Conservation (phyloP, 2,113 vertebrate species). For the Rhynchopsitta pachyrhyncha region DNA sequence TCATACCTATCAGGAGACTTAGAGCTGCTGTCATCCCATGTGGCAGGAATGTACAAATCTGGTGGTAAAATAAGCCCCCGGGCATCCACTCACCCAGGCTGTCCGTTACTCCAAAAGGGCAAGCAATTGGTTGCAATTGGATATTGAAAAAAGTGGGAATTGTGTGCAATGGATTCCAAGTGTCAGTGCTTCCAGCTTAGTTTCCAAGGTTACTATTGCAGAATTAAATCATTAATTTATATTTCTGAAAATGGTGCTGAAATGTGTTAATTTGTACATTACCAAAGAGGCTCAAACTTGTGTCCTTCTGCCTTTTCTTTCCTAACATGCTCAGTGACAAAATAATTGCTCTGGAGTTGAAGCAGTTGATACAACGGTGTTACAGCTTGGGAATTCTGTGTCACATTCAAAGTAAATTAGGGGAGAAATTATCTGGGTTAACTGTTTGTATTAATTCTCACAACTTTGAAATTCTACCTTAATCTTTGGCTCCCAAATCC, state of each 20-base stretch:
- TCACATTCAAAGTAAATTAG: background rate
- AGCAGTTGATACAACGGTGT: background rate
- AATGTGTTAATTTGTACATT: conserved; percentile 49
- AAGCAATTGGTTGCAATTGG: conserved; percentile 45
- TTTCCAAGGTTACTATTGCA: conserved; percentile 52
- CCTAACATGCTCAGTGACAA: background rate
- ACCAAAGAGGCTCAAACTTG: conserved; percentile 15
- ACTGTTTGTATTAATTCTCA: background rate
- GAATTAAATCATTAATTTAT: conserved; percentile 52
- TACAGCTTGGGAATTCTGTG: background rate
- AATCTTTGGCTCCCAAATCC: background rate
- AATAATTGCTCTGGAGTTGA: conserved; percentile 33
- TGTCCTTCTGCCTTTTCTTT: conserved; percentile 41
- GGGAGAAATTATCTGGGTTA: background rate
- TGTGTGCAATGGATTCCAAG: background rate
- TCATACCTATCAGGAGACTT: conserved; percentile 29
- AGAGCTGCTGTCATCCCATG: background rate
- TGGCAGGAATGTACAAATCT: background rate
- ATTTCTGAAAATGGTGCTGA: conserved; percentile 39
- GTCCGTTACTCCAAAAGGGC: conserved; percentile 43
- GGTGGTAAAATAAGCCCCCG: background rate
- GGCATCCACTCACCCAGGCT: conserved; percentile 6
- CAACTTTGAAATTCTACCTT: background rate
- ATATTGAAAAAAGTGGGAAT: background rate
- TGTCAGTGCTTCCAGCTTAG: conserved; percentile 4